These are phyloP conservation scores for Penaeus vannamei DNA, from an alignment of 1,140 invertebrate species.

Conservation along the genomic window DNA sequence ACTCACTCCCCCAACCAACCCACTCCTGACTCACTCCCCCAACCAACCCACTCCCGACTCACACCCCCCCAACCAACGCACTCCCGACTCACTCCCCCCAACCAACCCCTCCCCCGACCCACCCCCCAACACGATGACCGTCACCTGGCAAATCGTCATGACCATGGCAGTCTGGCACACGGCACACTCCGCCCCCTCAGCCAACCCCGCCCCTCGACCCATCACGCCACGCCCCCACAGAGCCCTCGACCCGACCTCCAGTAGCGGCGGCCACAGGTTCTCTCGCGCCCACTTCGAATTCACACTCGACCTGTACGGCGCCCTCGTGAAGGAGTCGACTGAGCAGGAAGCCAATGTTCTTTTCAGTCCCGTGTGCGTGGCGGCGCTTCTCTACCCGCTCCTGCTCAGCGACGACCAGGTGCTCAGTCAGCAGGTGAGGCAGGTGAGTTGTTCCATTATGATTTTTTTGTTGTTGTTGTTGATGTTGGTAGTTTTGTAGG, in stretches of 20 bases:
- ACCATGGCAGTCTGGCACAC: not conserved
- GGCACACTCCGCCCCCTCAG: not conserved
- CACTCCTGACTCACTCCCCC: too few species aligned
- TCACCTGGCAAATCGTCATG: not conserved
- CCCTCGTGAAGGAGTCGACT: conserved; percentile 66
- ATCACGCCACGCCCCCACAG: not conserved
- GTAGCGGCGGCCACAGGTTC: conserved; percentile 66
- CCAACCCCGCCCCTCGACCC: not conserved
- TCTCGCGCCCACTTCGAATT: conserved; percentile 71
- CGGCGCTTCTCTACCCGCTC: conserved; percentile 69
- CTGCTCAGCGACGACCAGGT: conserved; percentile 69
- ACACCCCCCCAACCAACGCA: not conserved
- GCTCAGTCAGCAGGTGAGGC: conserved; percentile 33
- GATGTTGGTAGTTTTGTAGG: not conserved
- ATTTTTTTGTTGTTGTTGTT: not conserved
- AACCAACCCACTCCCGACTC: too few species aligned
- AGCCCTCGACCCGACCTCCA: not conserved
- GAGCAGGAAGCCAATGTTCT: conserved; percentile 69
- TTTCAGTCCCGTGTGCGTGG: conserved; percentile 70
- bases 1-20: too few species aligned
- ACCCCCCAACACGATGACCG: not conserved
- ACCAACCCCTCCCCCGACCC: not conserved
- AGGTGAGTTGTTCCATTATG: conserved; percentile 26
- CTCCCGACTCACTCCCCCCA: not conserved
- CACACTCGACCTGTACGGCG: conserved; percentile 69